A percentile compares a stretch with the other conserved stretches of the same genome.
These are phyloP conservation scores for Rhimphoctona megacephalus DNA, from an alignment of 2,888 invertebrate species.

Conservation along the genomic window DNA sequence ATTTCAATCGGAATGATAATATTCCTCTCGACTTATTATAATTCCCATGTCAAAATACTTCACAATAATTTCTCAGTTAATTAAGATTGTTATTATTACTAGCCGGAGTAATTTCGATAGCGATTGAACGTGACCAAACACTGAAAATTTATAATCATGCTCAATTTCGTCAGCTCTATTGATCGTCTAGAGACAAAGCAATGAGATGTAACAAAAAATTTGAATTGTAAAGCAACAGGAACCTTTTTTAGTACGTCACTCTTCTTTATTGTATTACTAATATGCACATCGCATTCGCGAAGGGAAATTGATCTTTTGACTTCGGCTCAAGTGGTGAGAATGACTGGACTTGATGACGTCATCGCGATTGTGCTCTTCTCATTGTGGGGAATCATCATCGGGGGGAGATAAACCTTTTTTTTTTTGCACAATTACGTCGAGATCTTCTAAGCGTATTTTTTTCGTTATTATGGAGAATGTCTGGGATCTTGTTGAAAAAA, in stretches of 20 bases:
- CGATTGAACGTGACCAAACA: not conserved
- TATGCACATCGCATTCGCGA: constrained; percentile 73
- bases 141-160: not conserved
- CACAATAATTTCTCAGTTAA: not conserved
- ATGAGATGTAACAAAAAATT: not conserved
- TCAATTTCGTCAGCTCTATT: not conserved
- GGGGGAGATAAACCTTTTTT: not conserved
- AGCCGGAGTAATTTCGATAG: not conserved
- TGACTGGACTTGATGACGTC: constrained; percentile 76
- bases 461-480: constrained; percentile 12
- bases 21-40: not conserved
- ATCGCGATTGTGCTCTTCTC: constrained; percentile 61
- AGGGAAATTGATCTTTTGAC: constrained; percentile 80
- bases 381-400: constrained; percentile 42
- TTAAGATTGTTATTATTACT: not conserved
- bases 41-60: not conserved
- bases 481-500: not conserved
- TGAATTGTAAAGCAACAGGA: not conserved
- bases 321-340: constrained; percentile 76
- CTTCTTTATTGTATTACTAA: constrained; percentile 29
- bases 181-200: not conserved
- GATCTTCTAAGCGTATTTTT: constrained; percentile 5
- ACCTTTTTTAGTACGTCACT: constrained; percentile 2
- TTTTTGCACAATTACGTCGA: constrained; percentile 6
- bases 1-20: not conserved